Percentiles rank a stretch among this genome's conserved stretches.
Evolutionary conservation across 2,113 vertebrate species (phyloP).

Genomic region (Leiothrix lutea): DNA sequence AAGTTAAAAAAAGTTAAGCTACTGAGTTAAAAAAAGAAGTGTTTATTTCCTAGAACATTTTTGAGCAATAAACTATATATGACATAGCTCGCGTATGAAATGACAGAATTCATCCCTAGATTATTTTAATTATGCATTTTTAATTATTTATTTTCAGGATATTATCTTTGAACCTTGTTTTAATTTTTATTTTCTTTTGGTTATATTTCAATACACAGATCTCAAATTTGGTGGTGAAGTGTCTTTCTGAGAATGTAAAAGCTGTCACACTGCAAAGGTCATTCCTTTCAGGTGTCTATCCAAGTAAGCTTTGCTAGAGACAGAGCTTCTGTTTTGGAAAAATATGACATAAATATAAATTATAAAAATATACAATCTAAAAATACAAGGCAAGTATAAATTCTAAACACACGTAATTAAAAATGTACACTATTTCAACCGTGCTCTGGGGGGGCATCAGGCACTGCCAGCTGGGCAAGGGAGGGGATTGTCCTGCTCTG

Average conservation of each 20-base stretch:
- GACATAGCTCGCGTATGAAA: neutral
- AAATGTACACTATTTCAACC: neutral
- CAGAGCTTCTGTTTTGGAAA: neutral
- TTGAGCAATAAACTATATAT: neutral
- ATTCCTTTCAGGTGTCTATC: neutral
- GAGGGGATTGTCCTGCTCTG: neutral
- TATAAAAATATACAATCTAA: neutral
- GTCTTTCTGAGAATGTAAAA: neutral
- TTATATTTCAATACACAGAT: neutral
- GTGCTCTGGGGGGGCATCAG: fast-evolving
- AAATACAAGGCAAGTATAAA: neutral
- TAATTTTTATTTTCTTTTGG: neutral
- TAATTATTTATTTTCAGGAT: neutral
- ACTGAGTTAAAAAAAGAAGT: neutral
- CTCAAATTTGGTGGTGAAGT: neutral
- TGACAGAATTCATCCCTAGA: neutral
- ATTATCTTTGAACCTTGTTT: neutral
- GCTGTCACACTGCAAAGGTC: neutral
- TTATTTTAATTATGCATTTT: neutral
- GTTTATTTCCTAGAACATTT: neutral
- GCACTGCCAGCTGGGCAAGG: fast-evolving
- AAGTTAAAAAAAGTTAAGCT: neutral
- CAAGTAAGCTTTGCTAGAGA: neutral
- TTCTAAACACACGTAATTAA: neutral
- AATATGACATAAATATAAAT: neutral